phyloP scores from a whole-genome alignment of 2,797 vertebrate species.

The Chromis chromis region DNA sequence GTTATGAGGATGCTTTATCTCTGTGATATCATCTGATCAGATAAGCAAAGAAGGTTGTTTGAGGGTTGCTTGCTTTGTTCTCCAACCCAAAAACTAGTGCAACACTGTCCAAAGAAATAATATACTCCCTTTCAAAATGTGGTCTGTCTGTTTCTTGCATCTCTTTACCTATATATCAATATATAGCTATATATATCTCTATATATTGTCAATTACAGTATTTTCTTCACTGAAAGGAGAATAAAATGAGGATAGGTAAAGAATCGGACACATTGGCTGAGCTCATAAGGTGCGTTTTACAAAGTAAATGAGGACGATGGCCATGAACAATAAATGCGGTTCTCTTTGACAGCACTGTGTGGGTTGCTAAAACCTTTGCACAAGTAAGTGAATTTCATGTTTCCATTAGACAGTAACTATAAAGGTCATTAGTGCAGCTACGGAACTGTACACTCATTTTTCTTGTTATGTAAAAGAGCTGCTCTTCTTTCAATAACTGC shows the following conservation, averaged over 20 bases:
- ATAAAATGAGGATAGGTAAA: background rate
- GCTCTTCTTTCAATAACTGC: background rate
- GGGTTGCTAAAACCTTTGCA: conserved; percentile 6
- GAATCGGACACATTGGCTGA: conserved; percentile 4
- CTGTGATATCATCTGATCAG: conserved; percentile 39
- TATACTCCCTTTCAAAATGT: conserved; percentile 54
- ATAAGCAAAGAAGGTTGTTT: conserved; percentile 22
- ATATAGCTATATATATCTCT: background rate
- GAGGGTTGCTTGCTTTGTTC: conserved; percentile 49
- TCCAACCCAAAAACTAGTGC: conserved; percentile 44
- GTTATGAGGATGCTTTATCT: conserved; percentile 44
- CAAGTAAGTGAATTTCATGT: conserved; percentile 2
- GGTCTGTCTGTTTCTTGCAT: conserved; percentile 45
- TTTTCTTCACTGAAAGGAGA: background rate
- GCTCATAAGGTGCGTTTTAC: conserved; percentile 12
- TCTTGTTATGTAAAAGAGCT: background rate
- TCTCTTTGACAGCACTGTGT: background rate
- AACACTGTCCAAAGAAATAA: conserved; percentile 63
- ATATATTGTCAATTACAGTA: background rate
- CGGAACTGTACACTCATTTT: background rate
- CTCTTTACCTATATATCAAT: background rate
- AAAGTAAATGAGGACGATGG: background rate
- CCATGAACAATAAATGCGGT: background rate
- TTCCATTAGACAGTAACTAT: background rate
- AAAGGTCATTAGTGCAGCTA: conserved; percentile 2